Evolutionary conservation across 2,113 vertebrate species (phyloP).

Genomic region (Crotalus helleri): DNA sequence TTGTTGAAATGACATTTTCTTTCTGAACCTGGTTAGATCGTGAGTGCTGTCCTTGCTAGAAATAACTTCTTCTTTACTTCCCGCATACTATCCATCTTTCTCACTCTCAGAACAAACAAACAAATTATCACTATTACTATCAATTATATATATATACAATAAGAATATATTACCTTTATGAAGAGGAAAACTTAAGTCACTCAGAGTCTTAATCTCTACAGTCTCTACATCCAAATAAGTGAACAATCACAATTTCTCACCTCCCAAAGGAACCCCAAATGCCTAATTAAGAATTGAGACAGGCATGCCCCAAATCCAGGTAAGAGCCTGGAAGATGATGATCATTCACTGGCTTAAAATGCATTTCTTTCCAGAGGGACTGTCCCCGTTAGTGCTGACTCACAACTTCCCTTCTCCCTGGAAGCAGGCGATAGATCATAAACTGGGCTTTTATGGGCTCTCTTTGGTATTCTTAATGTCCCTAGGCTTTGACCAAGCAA

Average conservation of each 20-base stretch:
- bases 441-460: no score
- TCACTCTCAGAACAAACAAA: not conserved
- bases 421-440: no score
- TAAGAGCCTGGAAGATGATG: no score
- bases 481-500: no score
- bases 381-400: no score
- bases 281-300: no score
- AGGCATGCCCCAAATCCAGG: no score
- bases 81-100: not conserved
- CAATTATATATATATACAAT: not conserved
- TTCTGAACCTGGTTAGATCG: not conserved
- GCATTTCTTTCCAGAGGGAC: no score
- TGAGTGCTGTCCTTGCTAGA: not conserved
- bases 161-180: not conserved
- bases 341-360: no score
- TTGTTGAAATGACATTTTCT: not conserved
- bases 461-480: no score
- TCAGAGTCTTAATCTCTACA: not conserved
- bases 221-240: not conserved
- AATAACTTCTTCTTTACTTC: not conserved
- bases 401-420: no score
- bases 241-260: not conserved
- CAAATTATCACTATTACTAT: not conserved
- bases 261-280: no score
- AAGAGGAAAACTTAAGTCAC: not conserved